phyloP scores from a whole-genome alignment of 2,113 vertebrate species.

The Nerophis lumbriciformis region DNA sequence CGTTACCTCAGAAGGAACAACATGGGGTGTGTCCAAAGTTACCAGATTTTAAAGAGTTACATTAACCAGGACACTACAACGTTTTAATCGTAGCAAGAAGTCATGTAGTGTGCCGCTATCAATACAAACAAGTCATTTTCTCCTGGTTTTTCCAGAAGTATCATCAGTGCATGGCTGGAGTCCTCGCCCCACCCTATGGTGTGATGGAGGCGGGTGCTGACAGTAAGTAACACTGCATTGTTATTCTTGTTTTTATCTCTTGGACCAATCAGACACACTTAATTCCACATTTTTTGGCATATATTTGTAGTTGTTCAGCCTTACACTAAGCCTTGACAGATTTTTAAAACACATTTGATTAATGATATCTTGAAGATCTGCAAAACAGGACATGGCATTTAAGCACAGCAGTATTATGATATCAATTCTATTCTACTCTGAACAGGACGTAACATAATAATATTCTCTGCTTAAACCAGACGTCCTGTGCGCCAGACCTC shows the following conservation, averaged over 20 bases:
- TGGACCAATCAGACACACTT: not conserved
- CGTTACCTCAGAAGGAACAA: too few species aligned
- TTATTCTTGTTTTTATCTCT: slow-evolving; percentile 1
- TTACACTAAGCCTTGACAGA: not conserved
- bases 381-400: not conserved
- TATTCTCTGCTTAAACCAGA: slow-evolving; percentile 9
- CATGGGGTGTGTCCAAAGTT: too few species aligned
- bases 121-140: not conserved
- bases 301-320: not conserved
- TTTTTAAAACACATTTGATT: not conserved
- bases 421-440: not conserved
- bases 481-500: not conserved
- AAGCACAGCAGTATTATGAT: not conserved
- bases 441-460: not conserved
- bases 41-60: too few species aligned
- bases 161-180: slow-evolving; percentile 91
- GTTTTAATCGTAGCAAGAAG: too few species aligned
- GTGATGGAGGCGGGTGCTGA: slow-evolving; percentile 94
- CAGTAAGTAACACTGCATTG: slow-evolving; percentile 77
- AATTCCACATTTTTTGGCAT: not conserved
- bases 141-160: slow-evolving; percentile 78
- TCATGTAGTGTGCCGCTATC: too few species aligned
- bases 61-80: too few species aligned
- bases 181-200: slow-evolving; percentile 92
- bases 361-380: not conserved